Base-by-base conservation (phyloP, 2,888 invertebrate species). In the Cyrtodaria siliqua region DNA sequence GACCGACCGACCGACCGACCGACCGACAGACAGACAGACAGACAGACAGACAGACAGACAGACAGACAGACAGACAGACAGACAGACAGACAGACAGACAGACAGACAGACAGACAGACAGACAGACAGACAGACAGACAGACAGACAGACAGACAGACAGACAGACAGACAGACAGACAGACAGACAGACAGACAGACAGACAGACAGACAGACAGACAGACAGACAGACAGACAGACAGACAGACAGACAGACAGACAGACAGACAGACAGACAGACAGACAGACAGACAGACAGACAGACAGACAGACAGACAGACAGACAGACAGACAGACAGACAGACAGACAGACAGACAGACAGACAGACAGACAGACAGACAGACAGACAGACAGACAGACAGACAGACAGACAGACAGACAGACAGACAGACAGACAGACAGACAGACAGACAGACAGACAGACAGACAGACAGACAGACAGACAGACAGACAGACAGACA, bases 1-100 rank as follows among this genome's bases (percentile, higher is more conserved):
- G n/a, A n/a, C n/a, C n/a, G n/a, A n/a, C n/a, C n/a, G n/a, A n/a
- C n/a, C n/a, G n/a, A n/a, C n/a, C n/a, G n/a, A n/a, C n/a, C n/a
- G n/a, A n/a, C n/a, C n/a, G n/a, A n/a, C n/a, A n/a, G n/a, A n/a
- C n/a, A n/a, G n/a, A n/a, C n/a, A n/a, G n/a, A 40, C 42, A 40
- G 42, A 40, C 42, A 40, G 42, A 40, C 42, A 40, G 42, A 40
- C 42, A 40, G 42, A 40, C 42, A 40, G 42, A 40, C 42, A 40
- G 42, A 40, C 42, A 40, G 42, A 40, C 42, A 40, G 42, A 40
- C 42, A 40, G 42, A 40, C 42, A 40, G 42, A 40, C 42, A 40
- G 42, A 40, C 42, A 40, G 42, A 40, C 42, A 40, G 42, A 40
- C 42, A 40, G 42, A 40, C 42, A 40, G 42, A 40, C 42, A 40